These are phyloP conservation scores for Nannoperca australis DNA, from an alignment of 2,797 vertebrate species.

Conservation along the genomic window DNA sequence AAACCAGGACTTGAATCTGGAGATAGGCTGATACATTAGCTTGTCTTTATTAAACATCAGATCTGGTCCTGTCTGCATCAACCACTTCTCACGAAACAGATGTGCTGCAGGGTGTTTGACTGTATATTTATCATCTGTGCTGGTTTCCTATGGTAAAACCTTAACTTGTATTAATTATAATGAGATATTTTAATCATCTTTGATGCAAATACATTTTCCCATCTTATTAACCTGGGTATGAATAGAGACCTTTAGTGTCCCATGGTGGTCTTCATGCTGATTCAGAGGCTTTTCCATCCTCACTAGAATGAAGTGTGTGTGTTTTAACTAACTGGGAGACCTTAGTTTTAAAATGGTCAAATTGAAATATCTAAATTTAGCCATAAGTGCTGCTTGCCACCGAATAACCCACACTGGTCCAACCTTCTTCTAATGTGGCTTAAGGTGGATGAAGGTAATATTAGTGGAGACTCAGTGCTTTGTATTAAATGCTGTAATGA, in stretches of 20 bases:
- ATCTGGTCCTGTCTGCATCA: background rate
- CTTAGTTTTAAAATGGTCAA: background rate
- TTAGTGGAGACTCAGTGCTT: background rate
- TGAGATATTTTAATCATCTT: constrained; percentile 58
- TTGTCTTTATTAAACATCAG: constrained; percentile 10
- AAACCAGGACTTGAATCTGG: constrained; percentile 23
- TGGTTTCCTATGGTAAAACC: constrained; percentile 45
- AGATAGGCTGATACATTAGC: background rate
- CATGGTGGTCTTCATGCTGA: constrained; percentile 3
- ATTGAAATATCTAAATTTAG: constrained; percentile 17
- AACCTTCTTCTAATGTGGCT: background rate
- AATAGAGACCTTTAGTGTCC: constrained; percentile 22
- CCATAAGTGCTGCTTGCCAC: background rate
- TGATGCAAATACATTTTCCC: constrained; percentile 37
- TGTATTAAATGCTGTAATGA: constrained; percentile 5
- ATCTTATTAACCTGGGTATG: constrained; percentile 21
- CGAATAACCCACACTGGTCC: background rate
- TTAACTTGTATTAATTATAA: constrained; percentile 46
- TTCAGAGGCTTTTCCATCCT: constrained; percentile 7
- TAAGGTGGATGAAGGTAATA: background rate
- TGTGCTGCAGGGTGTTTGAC: constrained; percentile 26
- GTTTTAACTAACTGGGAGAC: constrained; percentile 1
- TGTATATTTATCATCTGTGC: constrained; percentile 42
- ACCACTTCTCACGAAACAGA: constrained; percentile 16
- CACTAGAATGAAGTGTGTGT: constrained; percentile 8